These are phyloP conservation scores for Philhelius pedissequus DNA, from an alignment of 2,888 invertebrate genomes.

Conservation along the genomic window DNA sequence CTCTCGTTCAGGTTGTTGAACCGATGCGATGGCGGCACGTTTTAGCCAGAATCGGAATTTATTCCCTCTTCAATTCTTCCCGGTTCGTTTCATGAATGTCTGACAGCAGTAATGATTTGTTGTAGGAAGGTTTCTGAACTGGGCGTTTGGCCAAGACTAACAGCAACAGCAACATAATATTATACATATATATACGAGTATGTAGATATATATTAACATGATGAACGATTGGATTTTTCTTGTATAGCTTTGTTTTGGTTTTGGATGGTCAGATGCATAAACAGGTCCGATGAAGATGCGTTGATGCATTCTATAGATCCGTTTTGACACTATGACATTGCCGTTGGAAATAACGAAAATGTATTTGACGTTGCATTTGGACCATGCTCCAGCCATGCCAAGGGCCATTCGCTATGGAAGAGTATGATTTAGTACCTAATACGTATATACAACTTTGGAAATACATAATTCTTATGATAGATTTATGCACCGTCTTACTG, in stretches of 20 bases:
- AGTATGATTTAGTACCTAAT: too few relatives aligned
- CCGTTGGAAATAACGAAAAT: not conserved
- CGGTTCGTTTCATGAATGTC: constrained; percentile 18
- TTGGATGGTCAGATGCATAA: constrained; percentile 7
- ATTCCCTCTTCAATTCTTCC: constrained; percentile 33
- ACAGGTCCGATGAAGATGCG: constrained; percentile 30
- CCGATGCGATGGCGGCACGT: constrained; percentile 54
- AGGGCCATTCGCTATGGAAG: not conserved
- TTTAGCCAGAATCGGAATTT: constrained; percentile 53
- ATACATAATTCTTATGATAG: too few relatives aligned
- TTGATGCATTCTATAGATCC: constrained; percentile 50
- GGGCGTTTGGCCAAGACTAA: constrained; percentile 41
- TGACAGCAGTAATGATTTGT: constrained; percentile 65
- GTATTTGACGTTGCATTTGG: not conserved
- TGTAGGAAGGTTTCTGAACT: constrained; percentile 44
- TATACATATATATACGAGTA: not conserved
- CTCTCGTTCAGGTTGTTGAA: constrained; percentile 53
- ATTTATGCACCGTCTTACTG: too few relatives aligned
- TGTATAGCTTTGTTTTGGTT: constrained; percentile 3
- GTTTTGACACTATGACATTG: constrained; percentile 54
- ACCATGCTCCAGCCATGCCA: not conserved
- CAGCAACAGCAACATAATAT: constrained; percentile 18
- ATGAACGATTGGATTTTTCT: constrained; percentile 10
- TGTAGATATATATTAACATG: too few relatives aligned
- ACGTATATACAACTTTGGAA: too few relatives aligned